phyloP scores from a whole-genome alignment of 2,797 vertebrate genomes.

The Enteromius fasciolatus region DNA sequence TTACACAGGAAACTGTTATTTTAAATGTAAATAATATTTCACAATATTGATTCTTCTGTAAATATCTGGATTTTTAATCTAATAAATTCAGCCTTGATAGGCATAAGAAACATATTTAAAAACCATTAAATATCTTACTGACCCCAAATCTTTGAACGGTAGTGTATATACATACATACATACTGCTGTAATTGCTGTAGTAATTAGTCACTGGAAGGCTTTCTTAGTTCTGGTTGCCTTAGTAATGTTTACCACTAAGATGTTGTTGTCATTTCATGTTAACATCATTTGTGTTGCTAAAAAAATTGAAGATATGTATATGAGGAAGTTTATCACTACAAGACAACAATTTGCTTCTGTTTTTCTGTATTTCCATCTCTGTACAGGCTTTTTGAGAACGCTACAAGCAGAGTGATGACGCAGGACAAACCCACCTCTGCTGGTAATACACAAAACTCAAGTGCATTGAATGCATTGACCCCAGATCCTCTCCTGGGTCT shows the following conservation, averaged over 20 bases:
- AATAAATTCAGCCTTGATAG: too few relatives aligned
- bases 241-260: background rate
- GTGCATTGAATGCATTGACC: background rate
- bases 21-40: too few relatives aligned
- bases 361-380: background rate
- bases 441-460: background rate
- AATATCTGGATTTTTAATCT: too few relatives aligned
- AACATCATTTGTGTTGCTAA: background rate
- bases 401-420: constrained; percentile 5
- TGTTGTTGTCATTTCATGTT: background rate
- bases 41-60: too few relatives aligned
- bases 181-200: background rate
- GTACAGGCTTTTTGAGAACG: background rate
- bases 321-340: background rate
- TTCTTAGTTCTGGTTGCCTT: background rate
- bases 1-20: too few relatives aligned
- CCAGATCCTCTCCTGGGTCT: background rate
- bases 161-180: too few relatives aligned
- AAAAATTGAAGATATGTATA: background rate
- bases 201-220: background rate
- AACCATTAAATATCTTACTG: too few relatives aligned
- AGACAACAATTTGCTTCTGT: background rate
- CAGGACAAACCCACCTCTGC: constrained; percentile 6
- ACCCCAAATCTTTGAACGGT: too few relatives aligned
- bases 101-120: too few relatives aligned